Base-by-base conservation (phyloP, 2,113 vertebrate species). In the Kryptolebias marmoratus region DNA sequence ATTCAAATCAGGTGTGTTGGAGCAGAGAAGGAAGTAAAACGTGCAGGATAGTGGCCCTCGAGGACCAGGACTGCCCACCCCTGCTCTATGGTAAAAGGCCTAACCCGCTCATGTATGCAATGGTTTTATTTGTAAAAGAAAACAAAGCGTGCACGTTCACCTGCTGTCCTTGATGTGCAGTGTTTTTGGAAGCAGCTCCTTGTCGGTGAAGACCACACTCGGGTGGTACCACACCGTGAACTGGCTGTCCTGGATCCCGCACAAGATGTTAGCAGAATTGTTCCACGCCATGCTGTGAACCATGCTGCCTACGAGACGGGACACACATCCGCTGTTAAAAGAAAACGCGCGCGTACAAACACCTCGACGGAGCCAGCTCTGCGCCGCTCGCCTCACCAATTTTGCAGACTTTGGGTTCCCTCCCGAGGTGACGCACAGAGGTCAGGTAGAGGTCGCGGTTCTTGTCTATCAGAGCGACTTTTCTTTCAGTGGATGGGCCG, bases 401-500 rank as follows among this genome's bases (percentile, higher is more conserved):
- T 94, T 97, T 98, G 83, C 95, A 93, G 86, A 97, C 92, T 82
- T 94, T 96, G 88, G 95, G 94, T 79, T 97, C 96, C 73, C 95
- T 94, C 5, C 95, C 95, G 82, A 96, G 95, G 82, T 94, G 93
- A 48, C 95, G 95, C 61, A 97, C 95, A 1, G 95, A 94, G 36
- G 95, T 95, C 83, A 99, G 93, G 85, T 95, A 96, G 45, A 99
- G 95, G 89, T 99, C 97, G 79, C 95, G 95, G 83, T 98, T 98
- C 90, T 97, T 99, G 91, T 99, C 97, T 86, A 97, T 95, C 87
- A 99, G 92, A 72, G 96, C 96, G 31, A 99, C 93, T 94, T 97
- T 98, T 71, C 97, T 95, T 52, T 97, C 96, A 79, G 75, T 95
- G 55, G 94, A 94, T 31, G 95, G 91, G 64, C 97, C 98, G 54